Evolutionary conservation across 2,888 invertebrate species (phyloP).

Genomic region (Rhorus exstirpatorius): DNA sequence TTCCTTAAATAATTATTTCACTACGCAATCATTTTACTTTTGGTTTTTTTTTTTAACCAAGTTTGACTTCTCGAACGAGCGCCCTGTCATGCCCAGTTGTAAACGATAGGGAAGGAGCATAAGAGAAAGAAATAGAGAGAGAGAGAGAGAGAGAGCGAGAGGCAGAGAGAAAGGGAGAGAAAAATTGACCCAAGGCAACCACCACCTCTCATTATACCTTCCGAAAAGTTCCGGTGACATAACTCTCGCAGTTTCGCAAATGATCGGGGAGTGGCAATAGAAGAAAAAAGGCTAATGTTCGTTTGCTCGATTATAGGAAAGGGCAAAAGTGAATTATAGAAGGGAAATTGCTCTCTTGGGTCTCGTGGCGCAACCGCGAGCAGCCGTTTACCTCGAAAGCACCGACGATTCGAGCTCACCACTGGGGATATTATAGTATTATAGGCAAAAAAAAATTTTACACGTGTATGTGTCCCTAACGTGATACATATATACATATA

Average conservation of each 20-base stretch:
- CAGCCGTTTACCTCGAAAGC: constrained; percentile 61
- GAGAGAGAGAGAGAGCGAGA: constrained; percentile 46
- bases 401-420: constrained; percentile 73
- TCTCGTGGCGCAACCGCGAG: constrained; percentile 56
- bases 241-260: constrained; percentile 56
- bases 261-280: constrained; percentile 51
- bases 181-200: constrained; percentile 26
- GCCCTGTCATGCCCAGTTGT: no score
- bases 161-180: constrained; percentile 29
- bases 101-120: no score
- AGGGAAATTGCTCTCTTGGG: constrained; percentile 77
- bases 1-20: neutral
- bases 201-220: constrained; percentile 37
- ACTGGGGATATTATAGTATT: constrained; percentile 34
- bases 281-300: constrained; percentile 56
- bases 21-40: neutral
- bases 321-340: constrained; percentile 75
- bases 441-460: constrained; percentile 29
- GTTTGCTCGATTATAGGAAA: constrained; percentile 43
- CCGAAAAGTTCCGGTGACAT: constrained; percentile 51
- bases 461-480: neutral
- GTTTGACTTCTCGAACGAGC: no score
- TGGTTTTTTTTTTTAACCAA: neutral
- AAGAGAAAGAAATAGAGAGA: no score
- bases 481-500: constrained; percentile 10